Base-by-base conservation (phyloP, 2,888 invertebrate genomes). In the Sympetrum striolatum region DNA sequence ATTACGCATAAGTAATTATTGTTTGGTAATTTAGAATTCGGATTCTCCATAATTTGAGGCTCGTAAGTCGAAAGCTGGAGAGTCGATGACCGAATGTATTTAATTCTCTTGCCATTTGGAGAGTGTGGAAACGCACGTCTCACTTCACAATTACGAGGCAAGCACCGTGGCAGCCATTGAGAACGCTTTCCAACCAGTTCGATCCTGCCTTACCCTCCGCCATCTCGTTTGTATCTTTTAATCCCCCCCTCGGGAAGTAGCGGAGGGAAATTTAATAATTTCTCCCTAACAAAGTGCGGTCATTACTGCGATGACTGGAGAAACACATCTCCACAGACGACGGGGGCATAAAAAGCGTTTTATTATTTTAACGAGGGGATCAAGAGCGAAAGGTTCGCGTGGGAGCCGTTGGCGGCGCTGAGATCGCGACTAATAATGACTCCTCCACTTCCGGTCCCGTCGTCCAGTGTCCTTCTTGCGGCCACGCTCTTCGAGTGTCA, bases 231-330 rank as follows among this genome's bases (percentile, higher is more conserved):
- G 39, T 81, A 18, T 81, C 81, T 81, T 44, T 81, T 44, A 22
- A 18, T 81, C 81, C 44, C 39, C 35, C 31, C 18, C 22, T 80
- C 35, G 22, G 22, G 10, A 44, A 8, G 4, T 44, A 44, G 44
- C 22, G 73, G 31, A 31, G 73, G 86, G 22, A 86, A 37, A 60
- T 48, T 86, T 37, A 60, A 60, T 60, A 86, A 86, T 86, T 60
- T 35, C 86, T 48, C 22, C 31, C 35, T 25, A 37, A 37, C 60
- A 86, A 86, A 60, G 86, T 86, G 86, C 86, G 86, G 60, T 60
- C 86, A 86, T 86, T 60, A 86, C 86, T 58, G 86, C 60, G 53
- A 31, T 73, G 73, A 64, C 64, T 64, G 64, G 64, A 25, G 25
- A 73, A 73, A 73, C 73, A 73, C 73, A 25, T 73, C 73, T 31